Evolutionary conservation across 2,888 invertebrate genomes (phyloP).

Genomic region (Cantharis rustica): DNA sequence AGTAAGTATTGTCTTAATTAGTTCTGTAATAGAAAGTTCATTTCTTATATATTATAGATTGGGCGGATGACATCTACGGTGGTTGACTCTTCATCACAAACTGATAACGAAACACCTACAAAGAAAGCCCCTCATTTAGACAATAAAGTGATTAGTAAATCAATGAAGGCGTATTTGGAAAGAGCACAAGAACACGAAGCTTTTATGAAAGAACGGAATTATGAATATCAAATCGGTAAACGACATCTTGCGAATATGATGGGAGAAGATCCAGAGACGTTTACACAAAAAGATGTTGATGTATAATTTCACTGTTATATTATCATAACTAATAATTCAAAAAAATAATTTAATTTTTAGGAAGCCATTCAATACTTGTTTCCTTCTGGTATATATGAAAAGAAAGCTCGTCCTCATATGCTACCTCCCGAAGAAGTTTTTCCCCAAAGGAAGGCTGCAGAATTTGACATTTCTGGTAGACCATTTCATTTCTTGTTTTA

Average conservation of each 20-base stretch:
- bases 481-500: slow-evolving; percentile 93
- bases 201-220: slow-evolving; percentile 78
- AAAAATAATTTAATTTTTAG: slow-evolving; percentile 57
- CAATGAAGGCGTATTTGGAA: slow-evolving; percentile 88
- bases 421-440: slow-evolving; percentile 87
- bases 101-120: too few relatives aligned
- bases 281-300: slow-evolving; percentile 86
- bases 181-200: slow-evolving; percentile 79
- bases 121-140: not conserved
- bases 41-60: not conserved
- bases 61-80: not conserved
- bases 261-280: slow-evolving; percentile 89
- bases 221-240: slow-evolving; percentile 89
- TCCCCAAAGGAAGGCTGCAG: slow-evolving; percentile 81
- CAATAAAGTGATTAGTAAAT: slow-evolving; percentile 73
- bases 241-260: slow-evolving; percentile 98
- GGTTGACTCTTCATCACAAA: not conserved
- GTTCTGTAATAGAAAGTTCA: not conserved
- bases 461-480: slow-evolving; percentile 88
- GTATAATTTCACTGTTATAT: slow-evolving; percentile 59
- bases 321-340: not conserved
- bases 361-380: slow-evolving; percentile 92
- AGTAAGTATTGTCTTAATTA: not conserved
- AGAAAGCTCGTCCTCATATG: slow-evolving; percentile 86
- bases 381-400: slow-evolving; percentile 90